Base-by-base conservation (phyloP, 2,113 vertebrate genomes). In the Pedetes capensis region DNA sequence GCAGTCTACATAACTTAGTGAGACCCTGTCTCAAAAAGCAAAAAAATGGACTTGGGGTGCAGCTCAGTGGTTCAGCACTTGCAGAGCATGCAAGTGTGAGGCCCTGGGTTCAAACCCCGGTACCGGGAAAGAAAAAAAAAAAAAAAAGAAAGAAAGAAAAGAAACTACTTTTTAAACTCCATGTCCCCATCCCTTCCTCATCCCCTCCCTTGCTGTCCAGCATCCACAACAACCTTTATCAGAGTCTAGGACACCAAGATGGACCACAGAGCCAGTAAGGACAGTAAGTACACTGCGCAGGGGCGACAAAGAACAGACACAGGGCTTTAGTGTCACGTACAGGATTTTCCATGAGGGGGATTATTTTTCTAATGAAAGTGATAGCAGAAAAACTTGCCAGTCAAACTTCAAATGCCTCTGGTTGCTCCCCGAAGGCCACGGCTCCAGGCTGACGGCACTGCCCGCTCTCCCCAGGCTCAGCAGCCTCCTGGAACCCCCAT, bases 161-260 rank as follows among this genome's bases (percentile, higher is more conserved):
- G 3, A 11, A 18, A 25, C 14, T 6, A 12, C 63, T 32, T 25
- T 68, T 47, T 29, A 14, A 42, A 32, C 12, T 22, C 16, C 16
- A 42, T 16, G 42, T 18, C 8, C 44, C 0, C 5, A 17, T 2
- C 5, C 25, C 55, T n/a, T 22, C 11, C 53, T 13, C 0, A 1
- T 2, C 0, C 2, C 1, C n/a, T 18, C 4, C 37, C 17, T 3
- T 0, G 1, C 27, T 23, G 29, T 1, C 53, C 37, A 1, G 53
- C 12, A 1, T 16, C 91, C 63, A 20, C 0, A 0, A 29, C 11
- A 1, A 7, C 34, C 9, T n/a, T 49, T 51, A 23, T 25, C 39
- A 3, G 32, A 47, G 27, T 14, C 32, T 27, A 11, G 8, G 34
- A 55, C 0, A 5, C 8, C 4, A 12, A 5, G 53, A 53, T 14